These are phyloP conservation scores for Laticauda colubrina DNA, from an alignment of 2,113 vertebrate species.

Conservation along the genomic window DNA sequence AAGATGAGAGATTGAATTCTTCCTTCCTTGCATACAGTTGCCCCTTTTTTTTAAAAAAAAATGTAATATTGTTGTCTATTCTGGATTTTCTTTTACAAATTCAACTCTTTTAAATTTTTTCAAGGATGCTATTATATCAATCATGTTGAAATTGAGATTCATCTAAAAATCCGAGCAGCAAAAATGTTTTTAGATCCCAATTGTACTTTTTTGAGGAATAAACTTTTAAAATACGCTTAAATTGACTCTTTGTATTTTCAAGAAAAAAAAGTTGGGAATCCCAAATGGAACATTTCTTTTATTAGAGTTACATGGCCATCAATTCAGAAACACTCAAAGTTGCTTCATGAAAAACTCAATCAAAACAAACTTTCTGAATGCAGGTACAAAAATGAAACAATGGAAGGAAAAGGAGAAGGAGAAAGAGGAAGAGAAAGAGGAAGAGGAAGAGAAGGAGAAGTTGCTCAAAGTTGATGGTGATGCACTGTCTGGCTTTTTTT, in stretches of 20 bases:
- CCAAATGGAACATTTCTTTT: not conserved
- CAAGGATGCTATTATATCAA: not conserved
- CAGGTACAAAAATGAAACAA: not conserved
- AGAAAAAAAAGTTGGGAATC: not conserved
- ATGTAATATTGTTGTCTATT: not conserved
- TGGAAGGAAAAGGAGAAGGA: too few species aligned
- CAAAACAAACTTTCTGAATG: not conserved
- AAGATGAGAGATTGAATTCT: not conserved
- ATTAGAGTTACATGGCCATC: not conserved
- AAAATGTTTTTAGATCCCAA: not conserved
- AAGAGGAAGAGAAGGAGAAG: not conserved
- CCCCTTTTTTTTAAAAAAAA: not conserved
- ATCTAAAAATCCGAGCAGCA: not conserved
- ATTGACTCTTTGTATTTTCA: not conserved
- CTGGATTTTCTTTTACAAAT: not conserved
- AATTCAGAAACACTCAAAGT: not conserved
- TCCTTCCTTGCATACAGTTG: not conserved
- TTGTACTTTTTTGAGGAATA: not conserved
- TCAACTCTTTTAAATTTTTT: not conserved
- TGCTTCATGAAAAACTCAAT: not conserved
- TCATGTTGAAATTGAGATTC: not conserved
- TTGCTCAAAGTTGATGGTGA: not conserved
- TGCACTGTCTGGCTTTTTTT: not conserved
- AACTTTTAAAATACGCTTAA: not conserved
- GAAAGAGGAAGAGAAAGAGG: too few species aligned